A percentile compares a stretch with the other conserved stretches of the same genome.
Evolutionary conservation across 2,113 vertebrate genomes (phyloP).

Genomic region (Aplodontia rufa): DNA sequence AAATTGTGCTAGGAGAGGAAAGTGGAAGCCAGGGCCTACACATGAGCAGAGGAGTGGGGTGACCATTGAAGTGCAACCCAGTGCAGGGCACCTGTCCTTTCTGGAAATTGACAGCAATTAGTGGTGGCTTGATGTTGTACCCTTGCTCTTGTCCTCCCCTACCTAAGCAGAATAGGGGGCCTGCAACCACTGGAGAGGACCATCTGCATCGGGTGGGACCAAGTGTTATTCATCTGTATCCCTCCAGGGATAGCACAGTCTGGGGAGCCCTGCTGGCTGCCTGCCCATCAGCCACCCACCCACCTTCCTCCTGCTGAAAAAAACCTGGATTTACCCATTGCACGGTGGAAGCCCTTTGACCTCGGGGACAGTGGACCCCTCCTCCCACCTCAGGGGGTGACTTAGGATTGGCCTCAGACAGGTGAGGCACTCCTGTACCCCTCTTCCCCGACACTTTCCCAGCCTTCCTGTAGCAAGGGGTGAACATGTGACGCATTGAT

Average conservation of each 20-base stretch:
- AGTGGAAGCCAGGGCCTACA: too few relatives aligned
- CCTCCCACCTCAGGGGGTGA: background rate
- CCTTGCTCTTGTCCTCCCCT: background rate
- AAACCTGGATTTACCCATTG: background rate
- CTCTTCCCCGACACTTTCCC: background rate
- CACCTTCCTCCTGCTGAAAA: background rate
- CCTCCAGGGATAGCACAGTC: background rate
- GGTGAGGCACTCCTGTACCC: background rate
- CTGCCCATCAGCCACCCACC: background rate
- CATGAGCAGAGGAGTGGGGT: background rate
- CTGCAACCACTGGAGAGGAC: background rate
- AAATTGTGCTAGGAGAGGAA: background rate
- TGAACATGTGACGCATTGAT: background rate
- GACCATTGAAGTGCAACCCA: background rate
- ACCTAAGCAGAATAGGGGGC: background rate
- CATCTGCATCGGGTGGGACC: background rate
- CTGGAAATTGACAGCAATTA: background rate
- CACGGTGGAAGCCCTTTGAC: background rate
- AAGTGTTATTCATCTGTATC: background rate
- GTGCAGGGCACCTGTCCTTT: background rate
- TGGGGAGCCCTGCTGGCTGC: background rate
- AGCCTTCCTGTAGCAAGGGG: background rate
- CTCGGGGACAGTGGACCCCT: background rate
- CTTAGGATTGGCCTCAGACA: background rate
- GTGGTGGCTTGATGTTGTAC: background rate